Evolutionary conservation across 2,113 vertebrate species (phyloP).

Genomic region (Bucco capensis): DNA sequence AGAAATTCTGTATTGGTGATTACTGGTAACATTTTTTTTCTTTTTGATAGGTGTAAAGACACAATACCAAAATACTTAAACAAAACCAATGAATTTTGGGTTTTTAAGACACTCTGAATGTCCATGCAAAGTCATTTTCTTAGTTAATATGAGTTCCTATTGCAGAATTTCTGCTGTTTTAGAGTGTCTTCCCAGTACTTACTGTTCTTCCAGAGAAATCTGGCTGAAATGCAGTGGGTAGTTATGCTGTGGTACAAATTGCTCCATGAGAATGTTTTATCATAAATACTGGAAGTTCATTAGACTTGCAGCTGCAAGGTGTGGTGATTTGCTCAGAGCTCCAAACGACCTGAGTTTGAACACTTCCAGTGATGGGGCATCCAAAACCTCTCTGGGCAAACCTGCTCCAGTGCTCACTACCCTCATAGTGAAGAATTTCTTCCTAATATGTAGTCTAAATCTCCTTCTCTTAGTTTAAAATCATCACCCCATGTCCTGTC

Average conservation of each 20-base stretch:
- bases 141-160: background rate
- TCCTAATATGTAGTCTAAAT: fast-evolving
- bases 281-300: background rate
- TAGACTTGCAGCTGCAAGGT: background rate
- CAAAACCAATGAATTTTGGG: background rate
- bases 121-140: background rate
- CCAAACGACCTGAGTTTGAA: fast-evolving
- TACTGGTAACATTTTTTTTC: background rate
- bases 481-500: fast-evolving
- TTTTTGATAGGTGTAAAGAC: background rate
- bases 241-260: background rate
- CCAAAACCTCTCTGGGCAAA: background rate
- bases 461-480: background rate
- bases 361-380: background rate
- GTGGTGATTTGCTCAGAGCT: background rate
- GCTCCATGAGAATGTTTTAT: background rate
- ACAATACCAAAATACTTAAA: background rate
- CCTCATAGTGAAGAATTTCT: background rate
- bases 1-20: background rate
- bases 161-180: background rate
- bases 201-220: background rate
- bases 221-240: background rate
- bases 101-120: background rate
- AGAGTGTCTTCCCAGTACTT: background rate
- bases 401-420: fast-evolving